Evolutionary conservation across 2,797 vertebrate species (phyloP).

Genomic region (Enteromius unitaeniatus): DNA sequence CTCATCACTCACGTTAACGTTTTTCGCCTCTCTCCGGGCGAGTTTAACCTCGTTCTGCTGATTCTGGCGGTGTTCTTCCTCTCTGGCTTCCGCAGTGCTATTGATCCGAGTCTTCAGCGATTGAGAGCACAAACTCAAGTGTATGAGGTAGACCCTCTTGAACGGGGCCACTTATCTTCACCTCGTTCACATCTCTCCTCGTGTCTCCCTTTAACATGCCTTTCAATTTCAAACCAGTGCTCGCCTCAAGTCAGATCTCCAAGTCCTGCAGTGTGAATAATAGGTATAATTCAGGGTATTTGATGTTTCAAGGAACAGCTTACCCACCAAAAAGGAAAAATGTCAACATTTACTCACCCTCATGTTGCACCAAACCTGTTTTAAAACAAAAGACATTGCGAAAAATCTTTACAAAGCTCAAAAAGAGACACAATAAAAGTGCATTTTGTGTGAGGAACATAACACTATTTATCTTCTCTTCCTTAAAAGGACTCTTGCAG

Average conservation of each 20-base stretch:
- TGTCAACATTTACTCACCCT: background rate
- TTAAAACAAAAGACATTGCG: background rate
- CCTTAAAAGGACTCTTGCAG: background rate
- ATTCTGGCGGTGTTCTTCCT: conserved; percentile 48
- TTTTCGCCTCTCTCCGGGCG: conserved; percentile 38
- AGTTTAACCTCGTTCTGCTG: conserved; percentile 52
- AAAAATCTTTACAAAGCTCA: background rate
- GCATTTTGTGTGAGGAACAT: background rate
- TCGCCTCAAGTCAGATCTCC: background rate
- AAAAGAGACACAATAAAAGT: background rate
- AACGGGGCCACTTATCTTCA: conserved; percentile 39
- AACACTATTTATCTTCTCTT: background rate
- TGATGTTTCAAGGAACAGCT: background rate
- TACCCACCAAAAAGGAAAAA: background rate
- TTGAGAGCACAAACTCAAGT: conserved; percentile 48
- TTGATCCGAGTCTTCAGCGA: conserved; percentile 53
- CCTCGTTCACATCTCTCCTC: conserved; percentile 32
- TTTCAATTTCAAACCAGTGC: background rate
- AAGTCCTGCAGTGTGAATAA: background rate
- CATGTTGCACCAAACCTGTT: background rate
- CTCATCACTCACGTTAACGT: conserved; percentile 48
- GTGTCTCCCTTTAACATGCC: background rate
- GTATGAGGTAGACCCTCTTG: conserved; percentile 35
- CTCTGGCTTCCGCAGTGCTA: conserved; percentile 59
- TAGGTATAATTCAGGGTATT: background rate